Base-by-base conservation (phyloP, 2,888 invertebrate genomes). In the Yponomeuta sedellus region DNA sequence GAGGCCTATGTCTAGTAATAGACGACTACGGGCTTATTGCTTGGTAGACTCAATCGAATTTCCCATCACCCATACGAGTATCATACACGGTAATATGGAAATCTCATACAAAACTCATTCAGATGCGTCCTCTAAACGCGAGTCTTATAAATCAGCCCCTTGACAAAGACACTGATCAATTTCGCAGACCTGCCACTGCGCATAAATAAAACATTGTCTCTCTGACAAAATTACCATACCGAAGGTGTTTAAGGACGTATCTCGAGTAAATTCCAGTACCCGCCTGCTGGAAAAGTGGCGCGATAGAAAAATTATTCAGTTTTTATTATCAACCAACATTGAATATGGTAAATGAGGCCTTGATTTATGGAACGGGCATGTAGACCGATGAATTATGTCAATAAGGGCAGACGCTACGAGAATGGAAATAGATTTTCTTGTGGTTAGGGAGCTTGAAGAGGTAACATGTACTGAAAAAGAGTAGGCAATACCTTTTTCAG, bases 181-280 rank as follows among this genome's bases (percentile, higher is more conserved):
- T 20, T 57, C 22, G 19, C 16, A 63, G 40, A 63, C 64, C 34
- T 64, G 57, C 28, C 56, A 57, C 28, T n/a, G 8, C 16, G 44
- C 34, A 64, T 64, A 57, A 56, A 64, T 64, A 64, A 64, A 57
- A 64, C 56, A 64, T 64, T 63, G 62, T 63, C 40, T 63, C 39
- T 40, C 40, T 40, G 12, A 44, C 22, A 44, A 19, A 44, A n/a
- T 63, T 63, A 20, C 63, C 59, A 59, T 59, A 59, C 20, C 20
- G 20, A 59, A 59, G 59, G 44, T 52, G 44, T 16, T 12, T 16
- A 16, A 52, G 12, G 44, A 52, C 16, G 12, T 52, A 52, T 52
- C 16, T 16, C 16, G 44, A 52, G 44, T 16, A 52, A 12, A 4
- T 2, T 2, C 10, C 16, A 3, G 44, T 16, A 0, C 44, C 44